These are phyloP conservation scores for Anas platyrhynchos DNA, from an alignment of 2,113 vertebrate genomes.

Conservation along the genomic window DNA sequence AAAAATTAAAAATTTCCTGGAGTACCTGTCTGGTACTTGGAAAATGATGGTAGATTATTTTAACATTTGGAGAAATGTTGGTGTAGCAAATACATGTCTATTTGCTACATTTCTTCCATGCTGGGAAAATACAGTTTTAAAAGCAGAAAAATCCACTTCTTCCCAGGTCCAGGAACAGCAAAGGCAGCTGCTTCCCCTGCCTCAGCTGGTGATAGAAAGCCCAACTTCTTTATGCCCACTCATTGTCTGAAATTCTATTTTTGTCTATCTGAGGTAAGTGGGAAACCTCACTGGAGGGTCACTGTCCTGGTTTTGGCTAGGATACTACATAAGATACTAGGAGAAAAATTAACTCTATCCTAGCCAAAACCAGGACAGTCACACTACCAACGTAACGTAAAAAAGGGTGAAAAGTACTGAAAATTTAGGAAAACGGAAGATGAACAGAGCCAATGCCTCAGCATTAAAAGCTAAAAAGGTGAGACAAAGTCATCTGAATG, in stretches of 20 bases:
- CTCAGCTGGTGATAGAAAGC: neutral
- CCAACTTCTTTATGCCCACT: neutral
- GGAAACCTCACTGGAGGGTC: neutral
- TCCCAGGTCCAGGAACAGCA: neutral
- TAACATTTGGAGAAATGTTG: neutral
- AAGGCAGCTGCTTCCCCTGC: neutral
- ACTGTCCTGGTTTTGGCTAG: too few relatives aligned
- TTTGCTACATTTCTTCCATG: neutral
- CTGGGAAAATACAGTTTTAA: neutral
- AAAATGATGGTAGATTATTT: neutral
- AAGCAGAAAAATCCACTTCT: neutral
- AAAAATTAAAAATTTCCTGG: neutral
- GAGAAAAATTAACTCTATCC: too few relatives aligned
- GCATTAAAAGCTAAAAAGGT: neutral
- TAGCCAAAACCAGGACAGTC: neutral
- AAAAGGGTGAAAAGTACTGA: neutral
- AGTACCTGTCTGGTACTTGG: neutral
- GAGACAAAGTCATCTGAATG: neutral
- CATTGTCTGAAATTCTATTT: neutral
- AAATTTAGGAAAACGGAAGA: neutral
- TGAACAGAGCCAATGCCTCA: neutral
- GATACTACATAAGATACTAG: too few relatives aligned
- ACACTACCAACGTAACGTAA: neutral
- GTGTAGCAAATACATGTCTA: rapidly evolving
- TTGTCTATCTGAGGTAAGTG: neutral